Evolutionary conservation across 2,888 invertebrate genomes (phyloP), one percentile per base, ranked within the genome.

Genomic region (Notodonta dromedarius): DNA sequence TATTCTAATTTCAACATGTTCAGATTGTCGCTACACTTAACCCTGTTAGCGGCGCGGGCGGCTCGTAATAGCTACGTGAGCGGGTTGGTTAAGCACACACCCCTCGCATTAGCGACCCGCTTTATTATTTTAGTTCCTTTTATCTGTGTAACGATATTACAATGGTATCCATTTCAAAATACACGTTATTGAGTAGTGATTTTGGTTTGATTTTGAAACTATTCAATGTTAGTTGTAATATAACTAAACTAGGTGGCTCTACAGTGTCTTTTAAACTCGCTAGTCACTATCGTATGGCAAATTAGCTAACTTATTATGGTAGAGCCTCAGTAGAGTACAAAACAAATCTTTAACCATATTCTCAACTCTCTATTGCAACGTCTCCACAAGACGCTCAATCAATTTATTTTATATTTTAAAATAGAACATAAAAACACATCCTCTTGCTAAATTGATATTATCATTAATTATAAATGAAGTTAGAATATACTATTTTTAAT

Each of bases 71-170:
- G 39, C 48, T 48, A 58, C 48, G 57, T 52, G 61, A 57, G 55
- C 62, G 67, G 64, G 56, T 62, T 60, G 54, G 56, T 52, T 54
- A 59, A 35, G 48, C 46, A 66, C 60, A 56, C 46, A 58, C 55
- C 53, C 53, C 42, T 58, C 44, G 51, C 62, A 63, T 63, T 59
- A 62, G 6, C 40, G 42, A 35, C 24, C 16, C 32, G 65, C 59
- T 71, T 71, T 65, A 68, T 56, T 58, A 71, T 59, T 63, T 62
- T 52, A 67, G 65, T 73, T 71, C 44, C 50, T 63, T 56, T 61
- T 56, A 59, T 51, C 50, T 61, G 44, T 42, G 46, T 52, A 54
- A 60, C 56, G 53, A 57, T 69, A 61, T 56, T 24, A 51, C 58
- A 58, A 53, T 54, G n/a, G n/a, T 48, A 50, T 50, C 50, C 16